Conservation (phyloP, 2,113 vertebrate genomes). For the Jacana jacana region DNA sequence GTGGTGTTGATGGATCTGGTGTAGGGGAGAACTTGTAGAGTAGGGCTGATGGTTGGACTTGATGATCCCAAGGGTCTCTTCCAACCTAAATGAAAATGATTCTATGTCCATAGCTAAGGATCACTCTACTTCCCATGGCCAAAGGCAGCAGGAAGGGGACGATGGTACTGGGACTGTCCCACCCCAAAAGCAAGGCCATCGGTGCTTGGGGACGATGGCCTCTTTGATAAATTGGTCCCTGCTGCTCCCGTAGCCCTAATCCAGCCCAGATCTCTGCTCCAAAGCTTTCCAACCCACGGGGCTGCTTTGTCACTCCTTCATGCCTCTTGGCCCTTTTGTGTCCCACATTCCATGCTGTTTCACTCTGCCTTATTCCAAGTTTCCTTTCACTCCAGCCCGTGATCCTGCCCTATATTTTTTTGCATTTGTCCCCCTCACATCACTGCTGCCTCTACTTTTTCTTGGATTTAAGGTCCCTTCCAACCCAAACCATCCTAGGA, state of each 20-base stretch:
- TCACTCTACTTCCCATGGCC: background rate
- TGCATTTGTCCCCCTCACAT: background rate
- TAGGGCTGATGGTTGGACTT: no score
- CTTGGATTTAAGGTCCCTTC: background rate
- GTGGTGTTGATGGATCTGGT: no score
- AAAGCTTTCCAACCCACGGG: background rate
- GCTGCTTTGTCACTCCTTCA: background rate
- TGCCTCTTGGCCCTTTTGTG: background rate
- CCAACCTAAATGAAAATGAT: no score
- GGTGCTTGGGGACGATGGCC: background rate
- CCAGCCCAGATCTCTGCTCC: background rate
- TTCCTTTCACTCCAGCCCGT: background rate
- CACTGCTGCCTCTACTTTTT: background rate
- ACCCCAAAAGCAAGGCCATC: background rate
- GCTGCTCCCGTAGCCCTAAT: background rate
- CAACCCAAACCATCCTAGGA: no score
- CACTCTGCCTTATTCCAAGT: background rate
- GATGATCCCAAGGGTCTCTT: no score
- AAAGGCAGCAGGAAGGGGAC: fast-evolving
- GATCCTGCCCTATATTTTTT: background rate
- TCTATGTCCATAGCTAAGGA: background rate
- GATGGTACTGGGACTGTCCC: background rate
- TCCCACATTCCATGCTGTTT: background rate
- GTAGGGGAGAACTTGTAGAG: no score
- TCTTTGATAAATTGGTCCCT: background rate